Evolutionary conservation across 2,797 vertebrate genomes (phyloP).

Genomic region (Ctenochaetus hawaiiensis): DNA sequence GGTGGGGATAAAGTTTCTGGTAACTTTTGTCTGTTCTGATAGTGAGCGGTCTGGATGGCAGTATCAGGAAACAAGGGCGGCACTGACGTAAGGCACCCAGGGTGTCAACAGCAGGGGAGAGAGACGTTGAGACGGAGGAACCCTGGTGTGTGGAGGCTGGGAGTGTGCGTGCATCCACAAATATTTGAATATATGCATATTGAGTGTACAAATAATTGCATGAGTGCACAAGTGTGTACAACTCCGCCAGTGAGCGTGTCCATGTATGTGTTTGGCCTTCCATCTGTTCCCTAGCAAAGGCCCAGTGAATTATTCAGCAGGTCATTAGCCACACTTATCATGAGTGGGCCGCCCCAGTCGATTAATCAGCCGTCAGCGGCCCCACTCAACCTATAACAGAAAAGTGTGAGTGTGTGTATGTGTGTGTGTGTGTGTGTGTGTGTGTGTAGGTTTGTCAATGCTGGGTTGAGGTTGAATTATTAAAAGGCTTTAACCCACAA

Average conservation of each 20-base stretch:
- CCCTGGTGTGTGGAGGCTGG: conserved; percentile 34
- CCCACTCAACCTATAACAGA: conserved; percentile 66
- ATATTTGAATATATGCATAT: conserved; percentile 62
- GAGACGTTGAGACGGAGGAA: conserved; percentile 24
- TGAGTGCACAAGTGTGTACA: conserved; percentile 37
- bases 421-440: background rate
- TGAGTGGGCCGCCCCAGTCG: conserved; percentile 79
- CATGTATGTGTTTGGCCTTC: conserved; percentile 68
- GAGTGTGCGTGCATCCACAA: background rate
- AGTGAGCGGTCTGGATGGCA: conserved; percentile 44
- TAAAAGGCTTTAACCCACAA: conserved; percentile 80
- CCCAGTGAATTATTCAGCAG: conserved; percentile 88
- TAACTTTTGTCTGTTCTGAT: conserved; percentile 58
- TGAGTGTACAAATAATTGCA: conserved; percentile 39
- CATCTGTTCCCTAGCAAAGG: conserved; percentile 78
- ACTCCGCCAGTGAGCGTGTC: conserved; percentile 52
- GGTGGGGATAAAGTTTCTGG: conserved; percentile 55
- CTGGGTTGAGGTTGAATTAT: conserved; percentile 79
- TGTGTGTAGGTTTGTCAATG: conserved; percentile 11
- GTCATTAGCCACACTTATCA: conserved; percentile 88
- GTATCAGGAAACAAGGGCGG: conserved; percentile 65
- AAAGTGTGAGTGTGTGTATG: conserved; percentile 2
- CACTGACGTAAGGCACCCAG: conserved; percentile 71
- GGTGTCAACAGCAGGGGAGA: conserved; percentile 66
- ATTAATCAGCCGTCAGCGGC: conserved; percentile 86